Base-by-base conservation (phyloP, 1,140 invertebrate species). In the Aricia agestis region DNA sequence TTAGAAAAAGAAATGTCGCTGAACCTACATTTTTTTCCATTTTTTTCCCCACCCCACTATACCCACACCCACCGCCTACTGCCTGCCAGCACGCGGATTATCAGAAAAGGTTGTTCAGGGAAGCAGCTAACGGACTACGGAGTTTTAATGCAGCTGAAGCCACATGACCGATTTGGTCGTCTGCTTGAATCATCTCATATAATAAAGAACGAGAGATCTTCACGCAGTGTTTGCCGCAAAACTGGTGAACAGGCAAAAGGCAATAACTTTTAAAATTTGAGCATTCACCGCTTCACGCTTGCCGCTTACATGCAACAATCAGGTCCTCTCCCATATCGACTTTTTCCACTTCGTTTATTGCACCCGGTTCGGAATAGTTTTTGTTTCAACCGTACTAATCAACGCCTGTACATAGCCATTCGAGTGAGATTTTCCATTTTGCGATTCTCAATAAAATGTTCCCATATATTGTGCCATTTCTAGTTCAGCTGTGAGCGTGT, bases 331-430 rank as follows among this genome's bases (percentile, higher is more conserved):
- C 79, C 87, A 84, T 90, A 89, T 89, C 88, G 87, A 89, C 86
- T 88, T 89, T 90, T 90, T 90, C 85, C 87, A 84, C 86, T 86
- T 88, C 84, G 85, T 85, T 91, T 87, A 85, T 85, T 87, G 80
- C 89, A 74, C 79, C 75, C 81, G 78, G 82, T 89, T 86, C 84
- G 86, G 85, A 89, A 89, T 91, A 91, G 89, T 91, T 91, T 91
- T 89, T 89, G 82, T 88, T 86, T 87, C 82, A 80, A 75, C 78
- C 86, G 82, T 82, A 86, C 86, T 91, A 91, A 91, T 91, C 87
- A 91, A 89, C 87, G 83, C 83, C 82, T 79, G 82, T 83, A 85
- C 82, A 83, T 83, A 78, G 81, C 78, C 76, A 83, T 77, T 74
- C 75, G 80, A 82, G 78, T 81, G 81, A 81, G 78, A 82, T 87